Evolutionary conservation across 2,113 vertebrate genomes (phyloP).

Genomic region (Tilapia sparmanii): DNA sequence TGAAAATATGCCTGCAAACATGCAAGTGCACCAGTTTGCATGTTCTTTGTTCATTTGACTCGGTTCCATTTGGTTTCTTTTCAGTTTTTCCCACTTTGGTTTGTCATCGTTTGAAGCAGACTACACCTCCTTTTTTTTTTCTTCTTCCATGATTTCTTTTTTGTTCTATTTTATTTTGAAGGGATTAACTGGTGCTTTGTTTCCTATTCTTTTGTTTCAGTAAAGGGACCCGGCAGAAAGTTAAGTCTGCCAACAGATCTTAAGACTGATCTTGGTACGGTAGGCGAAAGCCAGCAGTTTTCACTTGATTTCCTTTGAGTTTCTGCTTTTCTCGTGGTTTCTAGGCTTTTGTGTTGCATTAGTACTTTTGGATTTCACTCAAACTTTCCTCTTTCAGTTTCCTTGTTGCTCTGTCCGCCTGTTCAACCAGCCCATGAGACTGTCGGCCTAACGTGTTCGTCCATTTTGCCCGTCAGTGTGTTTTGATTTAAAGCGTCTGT

Average conservation of each 20-base stretch:
- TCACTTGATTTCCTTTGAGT: conserved; percentile 53
- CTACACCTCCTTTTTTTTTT: neutral
- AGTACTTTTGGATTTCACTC: neutral
- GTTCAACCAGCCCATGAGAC: conserved; percentile 39
- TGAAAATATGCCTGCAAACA: conserved; percentile 45
- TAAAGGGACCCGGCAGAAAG: conserved; percentile 97
- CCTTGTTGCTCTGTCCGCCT: conserved; percentile 35
- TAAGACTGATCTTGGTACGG: conserved; percentile 99
- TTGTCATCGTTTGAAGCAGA: conserved; percentile 16
- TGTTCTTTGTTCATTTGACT: conserved; percentile 39
- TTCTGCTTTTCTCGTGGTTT: conserved; percentile 56
- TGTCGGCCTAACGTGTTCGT: conserved; percentile 32
- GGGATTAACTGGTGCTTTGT: conserved; percentile 88
- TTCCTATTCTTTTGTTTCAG: conserved; percentile 99
- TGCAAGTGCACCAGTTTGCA: conserved; percentile 51
- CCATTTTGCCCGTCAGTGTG: conserved; percentile 26
- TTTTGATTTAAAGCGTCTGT: conserved; percentile 30
- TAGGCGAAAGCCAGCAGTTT: conserved; percentile 92
- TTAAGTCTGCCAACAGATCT: conserved; percentile 99
- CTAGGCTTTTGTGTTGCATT: conserved; percentile 37
- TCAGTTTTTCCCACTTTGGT: neutral
- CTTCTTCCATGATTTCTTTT: conserved; percentile 19
- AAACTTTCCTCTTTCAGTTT: conserved; percentile 36
- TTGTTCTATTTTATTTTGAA: conserved; percentile 66
- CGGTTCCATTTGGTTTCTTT: conserved; percentile 12